Conservation (phyloP, 2,888 invertebrate species). For the Ophion ventricosus region DNA sequence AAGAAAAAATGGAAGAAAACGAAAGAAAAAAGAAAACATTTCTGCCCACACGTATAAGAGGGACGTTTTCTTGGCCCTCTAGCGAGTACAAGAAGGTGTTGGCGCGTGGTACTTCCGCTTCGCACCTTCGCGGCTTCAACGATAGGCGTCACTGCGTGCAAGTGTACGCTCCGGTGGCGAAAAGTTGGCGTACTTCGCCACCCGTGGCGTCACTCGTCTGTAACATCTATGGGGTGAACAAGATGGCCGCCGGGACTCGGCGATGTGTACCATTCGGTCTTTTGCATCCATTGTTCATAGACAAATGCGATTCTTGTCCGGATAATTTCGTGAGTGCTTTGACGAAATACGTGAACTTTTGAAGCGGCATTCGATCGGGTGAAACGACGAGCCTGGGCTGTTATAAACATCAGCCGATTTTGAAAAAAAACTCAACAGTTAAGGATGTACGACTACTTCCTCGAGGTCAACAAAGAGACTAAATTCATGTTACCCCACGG, state of each 20-base stretch:
- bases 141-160: conserved; percentile 63
- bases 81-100: conserved; percentile 75
- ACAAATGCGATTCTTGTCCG: neutral
- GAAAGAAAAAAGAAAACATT: neutral
- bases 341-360: too few relatives aligned
- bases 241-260: conserved; percentile 42
- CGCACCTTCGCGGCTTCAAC: conserved; percentile 74
- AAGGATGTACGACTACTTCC: too few relatives aligned
- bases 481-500: too few relatives aligned
- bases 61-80: conserved; percentile 35
- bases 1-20: conserved; percentile 14
- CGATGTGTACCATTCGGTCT: conserved; percentile 36
- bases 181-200: conserved; percentile 37
- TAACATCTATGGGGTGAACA: conserved; percentile 29
- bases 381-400: too few relatives aligned
- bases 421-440: too few relatives aligned
- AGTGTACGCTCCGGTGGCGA: conserved; percentile 39
- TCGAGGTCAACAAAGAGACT: too few relatives aligned
- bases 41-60: neutral
- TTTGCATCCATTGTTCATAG: conserved; percentile 17
- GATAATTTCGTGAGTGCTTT: too few relatives aligned
- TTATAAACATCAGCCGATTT: too few relatives aligned
- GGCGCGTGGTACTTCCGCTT: conserved; percentile 78
- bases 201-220: conserved; percentile 13
- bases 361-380: too few relatives aligned